Base-by-base conservation (phyloP, 2,113 vertebrate genomes). In the Circaetus cinerascens region DNA sequence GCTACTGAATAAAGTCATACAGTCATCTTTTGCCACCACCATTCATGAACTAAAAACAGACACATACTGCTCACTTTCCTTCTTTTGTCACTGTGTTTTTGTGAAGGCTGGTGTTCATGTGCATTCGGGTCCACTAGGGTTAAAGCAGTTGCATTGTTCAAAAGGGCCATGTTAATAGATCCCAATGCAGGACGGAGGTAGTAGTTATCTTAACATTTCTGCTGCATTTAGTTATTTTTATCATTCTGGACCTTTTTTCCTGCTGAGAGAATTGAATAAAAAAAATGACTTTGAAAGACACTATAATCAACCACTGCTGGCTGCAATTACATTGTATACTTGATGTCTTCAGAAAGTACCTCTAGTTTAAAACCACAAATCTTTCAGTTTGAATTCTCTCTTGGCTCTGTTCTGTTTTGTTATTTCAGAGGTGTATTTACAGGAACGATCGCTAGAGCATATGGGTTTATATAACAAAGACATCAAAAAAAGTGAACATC, bases 261-360 rank as follows among this genome's bases (percentile, higher is more conserved):
- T 93, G 62, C 93, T 94, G 90, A 88, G 96, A 86, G 86, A 87
- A 69, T 36, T 41, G 74, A 96, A 97, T 81, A 76, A 92, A 97
- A 97, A 93, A 95, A 92, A 91, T 45, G 0, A 53, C 73, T 90
- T 94, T 92, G 94, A 97, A 95, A 97, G 95, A 97, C 94, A 96
- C 83, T 88, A 91, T 97, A 96, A 97, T 98, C 95, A 97, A 55
- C 66, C 13, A 86, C 88, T 91, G 73, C 66, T 89, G 69, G 46
- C 80, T 95, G 90, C 88, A 95, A 97, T 96, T 95, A 96, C 80
- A 46, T 92, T 87, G 86, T 93, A 69, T 96, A 84, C 69, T 94
- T 82, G 64, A 88, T 84, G 86, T 94, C 95, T 97, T 94, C 82
- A 92, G 88, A 95, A 95, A 93, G 82, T 67, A 71, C 91, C 36